Base-by-base conservation (phyloP, 2,113 vertebrate species). In the Xiphorhynchus elegans region DNA sequence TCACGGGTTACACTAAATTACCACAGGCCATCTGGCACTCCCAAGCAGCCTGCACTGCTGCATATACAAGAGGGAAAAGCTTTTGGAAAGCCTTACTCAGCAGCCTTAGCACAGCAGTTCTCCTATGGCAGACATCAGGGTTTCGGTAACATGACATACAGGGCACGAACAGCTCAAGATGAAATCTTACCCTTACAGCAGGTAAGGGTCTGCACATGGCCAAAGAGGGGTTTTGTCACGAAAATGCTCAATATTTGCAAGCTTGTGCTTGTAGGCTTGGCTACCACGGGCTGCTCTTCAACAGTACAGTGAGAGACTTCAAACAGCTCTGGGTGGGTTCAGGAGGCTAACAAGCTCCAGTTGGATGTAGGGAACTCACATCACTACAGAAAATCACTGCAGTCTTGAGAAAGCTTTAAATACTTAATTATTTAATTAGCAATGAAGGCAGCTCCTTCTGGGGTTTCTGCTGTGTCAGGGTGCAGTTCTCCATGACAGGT, bases 351-450 rank as follows among this genome's bases (percentile, higher is more conserved):
- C 55, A 64, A 50, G 23, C 35, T 67, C 13, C 40, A 76, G 21
- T 3, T 76, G 77, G 47, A 63, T 13, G 12, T 21, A 76, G 47
- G 49, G 31, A 77, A 17, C 44, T 67, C 53, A 63, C 17, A 29
- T 59, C 37, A n/a, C 49, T 44, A 13, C 53, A 59, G 13, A 56
- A 59, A 47, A 55, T 33, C 87, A 73, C 33, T 18, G 78, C 28
- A 25, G 47, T 17, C 17, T 46, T 63, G n/a, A 78, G 67, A 50
- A 60, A 72, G 6, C 3, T 87, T 29, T 96, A 84, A 91, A 87
- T 3, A 13, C 21, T 23, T 84, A 62, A 83, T 62, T 40, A 5
- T 75, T 95, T 94, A 95, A 96, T 94, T 77, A 96, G 90, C 8
- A 1, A 78, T 55, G 31, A 76, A 63, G 80, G 39, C 81, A 95